phyloP scores from a whole-genome alignment of 92 coral and sea anemone genomes.

The Phenganax marumi region DNA sequence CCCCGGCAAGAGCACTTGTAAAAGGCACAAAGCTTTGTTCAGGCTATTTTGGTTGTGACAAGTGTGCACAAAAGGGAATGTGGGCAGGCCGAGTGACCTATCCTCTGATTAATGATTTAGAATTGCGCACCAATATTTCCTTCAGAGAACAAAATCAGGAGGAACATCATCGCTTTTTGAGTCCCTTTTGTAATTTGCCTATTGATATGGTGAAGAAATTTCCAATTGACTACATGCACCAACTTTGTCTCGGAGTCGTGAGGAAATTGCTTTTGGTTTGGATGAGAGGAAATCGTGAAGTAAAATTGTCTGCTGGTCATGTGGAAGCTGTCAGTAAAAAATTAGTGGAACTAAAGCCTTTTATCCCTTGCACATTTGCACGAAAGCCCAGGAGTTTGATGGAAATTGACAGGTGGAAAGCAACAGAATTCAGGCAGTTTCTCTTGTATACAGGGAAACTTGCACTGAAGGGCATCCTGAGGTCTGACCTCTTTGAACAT shows the following conservation, averaged over 20 bases:
- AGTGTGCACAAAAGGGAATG: background rate
- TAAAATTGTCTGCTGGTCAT: conserved; percentile 21
- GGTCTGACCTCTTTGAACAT: conserved; percentile 15
- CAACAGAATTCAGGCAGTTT: conserved; percentile 20
- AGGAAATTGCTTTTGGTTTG: conserved; percentile 16
- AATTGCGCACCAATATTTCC: background rate
- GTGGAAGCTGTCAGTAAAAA: conserved; percentile 18
- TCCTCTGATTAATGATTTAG: background rate
- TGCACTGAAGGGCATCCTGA: conserved; percentile 6
- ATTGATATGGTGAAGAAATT: background rate
- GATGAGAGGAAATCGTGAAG: conserved; percentile 25
- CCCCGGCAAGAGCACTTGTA: too few species aligned
- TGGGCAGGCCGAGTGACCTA: background rate
- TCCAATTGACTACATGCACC: too few species aligned
- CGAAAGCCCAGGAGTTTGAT: conserved; percentile 15
- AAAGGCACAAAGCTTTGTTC: background rate
- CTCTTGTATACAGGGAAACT: conserved; percentile 5
- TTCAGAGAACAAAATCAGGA: background rate
- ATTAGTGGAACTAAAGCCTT: conserved; percentile 21
- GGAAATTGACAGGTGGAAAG: conserved; percentile 22
- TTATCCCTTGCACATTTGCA: conserved; percentile 14
- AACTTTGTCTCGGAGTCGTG: background rate
- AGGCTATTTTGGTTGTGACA: conserved; percentile 7
- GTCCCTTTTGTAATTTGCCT: background rate
- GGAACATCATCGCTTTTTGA: background rate